These are phyloP conservation scores for Synanthedon vespiformis DNA, from an alignment of 2,888 invertebrate genomes.

Conservation along the genomic window DNA sequence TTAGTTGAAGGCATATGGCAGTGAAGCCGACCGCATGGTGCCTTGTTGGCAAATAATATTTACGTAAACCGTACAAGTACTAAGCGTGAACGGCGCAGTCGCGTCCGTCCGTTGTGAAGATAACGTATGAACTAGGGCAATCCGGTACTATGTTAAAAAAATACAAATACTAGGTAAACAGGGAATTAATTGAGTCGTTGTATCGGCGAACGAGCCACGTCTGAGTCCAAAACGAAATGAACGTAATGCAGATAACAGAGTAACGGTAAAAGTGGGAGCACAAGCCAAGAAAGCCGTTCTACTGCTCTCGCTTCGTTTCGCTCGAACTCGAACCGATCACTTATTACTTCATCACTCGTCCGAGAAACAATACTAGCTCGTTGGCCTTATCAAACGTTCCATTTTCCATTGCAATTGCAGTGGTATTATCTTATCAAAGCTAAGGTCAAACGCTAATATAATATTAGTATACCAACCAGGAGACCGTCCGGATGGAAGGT, in stretches of 20 bases:
- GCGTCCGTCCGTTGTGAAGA: slow-evolving; percentile 21
- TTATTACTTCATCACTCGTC: slow-evolving; percentile 54
- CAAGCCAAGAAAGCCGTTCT: slow-evolving; percentile 53
- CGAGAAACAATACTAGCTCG: slow-evolving; percentile 5
- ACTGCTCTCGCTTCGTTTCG: slow-evolving; percentile 35
- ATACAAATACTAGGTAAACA: too few species aligned
- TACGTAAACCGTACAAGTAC: slow-evolving; percentile 28
- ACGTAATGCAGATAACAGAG: slow-evolving; percentile 18
- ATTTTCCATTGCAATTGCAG: too few species aligned
- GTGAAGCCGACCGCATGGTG: slow-evolving; percentile 59
- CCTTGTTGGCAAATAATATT: slow-evolving; percentile 59
- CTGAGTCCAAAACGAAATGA: slow-evolving; percentile 59
- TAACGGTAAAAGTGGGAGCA: slow-evolving; percentile 66
- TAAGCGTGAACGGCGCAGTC: slow-evolving; percentile 10
- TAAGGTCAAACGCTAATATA: background rate
- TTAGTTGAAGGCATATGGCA: slow-evolving; percentile 51
- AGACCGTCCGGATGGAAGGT: slow-evolving; percentile 41
- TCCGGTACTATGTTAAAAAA: slow-evolving; percentile 19
- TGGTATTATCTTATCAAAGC: slow-evolving; percentile 38
- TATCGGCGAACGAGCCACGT: slow-evolving; percentile 43
- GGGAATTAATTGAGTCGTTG: slow-evolving; percentile 8
- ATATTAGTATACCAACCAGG: slow-evolving; percentile 41
- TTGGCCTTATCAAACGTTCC: too few species aligned
- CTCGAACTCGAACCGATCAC: slow-evolving; percentile 22
- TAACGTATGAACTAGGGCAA: slow-evolving; percentile 22